Evolutionary conservation across 2,888 invertebrate genomes (phyloP), one percentile per base, ranked within the genome.

Genomic region (Anaspis maculata): DNA sequence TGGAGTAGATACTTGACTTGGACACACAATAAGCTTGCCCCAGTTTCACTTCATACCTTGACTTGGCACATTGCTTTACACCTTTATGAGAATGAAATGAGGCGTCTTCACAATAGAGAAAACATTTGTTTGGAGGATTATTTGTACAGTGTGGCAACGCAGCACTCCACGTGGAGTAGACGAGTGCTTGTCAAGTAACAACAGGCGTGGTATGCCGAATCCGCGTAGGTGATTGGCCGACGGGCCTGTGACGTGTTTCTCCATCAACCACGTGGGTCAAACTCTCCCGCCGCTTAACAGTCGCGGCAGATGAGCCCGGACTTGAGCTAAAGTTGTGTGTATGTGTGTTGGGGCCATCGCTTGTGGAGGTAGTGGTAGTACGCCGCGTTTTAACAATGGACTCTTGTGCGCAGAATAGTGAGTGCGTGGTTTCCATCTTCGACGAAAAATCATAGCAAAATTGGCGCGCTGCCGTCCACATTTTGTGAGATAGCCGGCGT

Each of bases 131-230:
- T 19, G 19, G 19, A 19, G 9, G 19, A 19, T 19, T 19, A 6
- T 9, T 5, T 19, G 19, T 9, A 5, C 5, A 19, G 19, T 9
- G 9, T 9, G 47, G 45, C 48, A 49, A 49, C 51, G 41, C 32
- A 24, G 34, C 32, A 46, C 48, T 56, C 61, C 56, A 62, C 62
- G 63, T 63, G 57, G 62, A 62, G 52, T 59, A 39, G 57, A 62
- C 42, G 42, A 34, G 45, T 30, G 35, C 31, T 41, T 55, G 57
- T 56, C 56, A 39, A 21, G 13, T 21, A 24, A 26, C 19, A 7
- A 9, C 15, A 41, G 59, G 60, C 45, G 57, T 52, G 43, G 47
- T 41, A 25, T 27, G 13, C 9, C 15, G 5, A 38, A 38, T 31
- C 4, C 11, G 11, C 16, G 23, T 11, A 25, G 22, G 6, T 30